A percentile compares a stretch with the other conserved stretches of the same genome.
phyloP scores from a whole-genome alignment of 2,888 invertebrate species.

The Acanthosepion lycidas region DNA sequence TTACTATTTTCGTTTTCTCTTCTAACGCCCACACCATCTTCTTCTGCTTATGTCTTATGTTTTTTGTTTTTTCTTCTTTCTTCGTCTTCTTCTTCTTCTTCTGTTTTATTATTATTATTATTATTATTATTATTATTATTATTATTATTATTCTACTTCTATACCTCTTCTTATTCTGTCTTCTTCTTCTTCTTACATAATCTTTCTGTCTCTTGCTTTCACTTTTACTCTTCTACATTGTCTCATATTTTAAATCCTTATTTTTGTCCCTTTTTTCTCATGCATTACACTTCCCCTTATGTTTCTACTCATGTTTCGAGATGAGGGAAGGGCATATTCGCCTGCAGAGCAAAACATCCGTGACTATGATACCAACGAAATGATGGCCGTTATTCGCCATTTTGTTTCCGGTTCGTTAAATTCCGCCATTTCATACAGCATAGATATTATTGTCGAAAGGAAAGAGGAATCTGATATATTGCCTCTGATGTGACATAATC shows the following conservation, averaged over 20 bases:
- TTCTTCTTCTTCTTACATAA: not conserved
- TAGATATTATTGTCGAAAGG: not conserved
- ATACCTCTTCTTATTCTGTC: too few relatives aligned
- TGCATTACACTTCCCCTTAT: not conserved
- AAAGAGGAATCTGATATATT: not conserved
- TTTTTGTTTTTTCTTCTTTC: too few relatives aligned
- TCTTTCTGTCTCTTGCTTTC: not conserved
- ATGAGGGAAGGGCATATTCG: not conserved
- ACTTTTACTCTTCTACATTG: not conserved
- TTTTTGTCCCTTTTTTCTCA: too few relatives aligned
- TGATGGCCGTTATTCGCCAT: not conserved
- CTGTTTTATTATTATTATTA: too few relatives aligned
- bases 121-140: too few relatives aligned
- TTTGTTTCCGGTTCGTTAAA: not conserved
- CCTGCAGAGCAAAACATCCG: not conserved
- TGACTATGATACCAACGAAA: not conserved
- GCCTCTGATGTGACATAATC: constrained; percentile 5
- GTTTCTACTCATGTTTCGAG: not conserved
- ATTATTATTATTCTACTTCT: too few relatives aligned
- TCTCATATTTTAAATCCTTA: too few relatives aligned
- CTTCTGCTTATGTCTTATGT: too few relatives aligned
- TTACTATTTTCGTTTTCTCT: too few relatives aligned
- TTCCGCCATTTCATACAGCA: not conserved
- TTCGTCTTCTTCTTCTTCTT: too few relatives aligned
- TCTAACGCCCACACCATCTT: too few relatives aligned